A percentile compares a stretch with the other conserved stretches of the same genome.
phyloP scores from a whole-genome alignment of 2,113 vertebrate species.

The Dicaeum eximium region DNA sequence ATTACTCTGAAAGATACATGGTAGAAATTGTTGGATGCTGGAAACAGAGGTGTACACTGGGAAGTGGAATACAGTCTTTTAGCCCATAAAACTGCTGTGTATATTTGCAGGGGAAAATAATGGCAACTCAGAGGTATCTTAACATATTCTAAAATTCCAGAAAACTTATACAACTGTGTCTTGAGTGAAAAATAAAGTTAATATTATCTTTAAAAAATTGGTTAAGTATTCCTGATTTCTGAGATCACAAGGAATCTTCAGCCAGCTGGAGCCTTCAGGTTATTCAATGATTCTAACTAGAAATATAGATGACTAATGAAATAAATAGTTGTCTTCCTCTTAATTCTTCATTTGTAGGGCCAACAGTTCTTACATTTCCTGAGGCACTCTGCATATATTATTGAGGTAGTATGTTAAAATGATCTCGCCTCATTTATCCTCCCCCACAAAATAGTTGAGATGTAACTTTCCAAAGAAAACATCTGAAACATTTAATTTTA shows the following conservation, averaged over 20 bases:
- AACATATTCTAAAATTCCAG: background rate
- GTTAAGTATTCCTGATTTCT: slow-evolving; percentile 51
- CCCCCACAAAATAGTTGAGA: slow-evolving; percentile 51
- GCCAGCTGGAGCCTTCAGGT: slow-evolving; percentile 50
- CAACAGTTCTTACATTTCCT: slow-evolving; percentile 40
- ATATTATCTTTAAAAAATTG: background rate
- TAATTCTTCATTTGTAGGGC: slow-evolving; percentile 33
- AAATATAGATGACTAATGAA: slow-evolving; percentile 54
- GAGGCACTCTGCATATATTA: slow-evolving; percentile 49
- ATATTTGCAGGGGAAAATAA: background rate
- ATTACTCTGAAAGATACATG: background rate
- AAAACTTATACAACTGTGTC: background rate
- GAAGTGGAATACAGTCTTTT: background rate
- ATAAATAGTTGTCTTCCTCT: slow-evolving; percentile 63
- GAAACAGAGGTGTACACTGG: background rate
- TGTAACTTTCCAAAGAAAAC: slow-evolving; percentile 51
- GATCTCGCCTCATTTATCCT: slow-evolving; percentile 61
- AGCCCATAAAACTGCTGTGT: background rate
- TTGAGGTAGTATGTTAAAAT: slow-evolving; percentile 54
- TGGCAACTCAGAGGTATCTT: background rate
- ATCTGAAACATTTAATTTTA: slow-evolving; percentile 54
- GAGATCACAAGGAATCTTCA: slow-evolving; percentile 42
- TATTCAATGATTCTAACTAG: background rate
- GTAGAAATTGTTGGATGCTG: background rate
- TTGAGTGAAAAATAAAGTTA: background rate